Evolutionary conservation across 2,797 vertebrate species (phyloP).

Genomic region (Knipowitschia caucasica): DNA sequence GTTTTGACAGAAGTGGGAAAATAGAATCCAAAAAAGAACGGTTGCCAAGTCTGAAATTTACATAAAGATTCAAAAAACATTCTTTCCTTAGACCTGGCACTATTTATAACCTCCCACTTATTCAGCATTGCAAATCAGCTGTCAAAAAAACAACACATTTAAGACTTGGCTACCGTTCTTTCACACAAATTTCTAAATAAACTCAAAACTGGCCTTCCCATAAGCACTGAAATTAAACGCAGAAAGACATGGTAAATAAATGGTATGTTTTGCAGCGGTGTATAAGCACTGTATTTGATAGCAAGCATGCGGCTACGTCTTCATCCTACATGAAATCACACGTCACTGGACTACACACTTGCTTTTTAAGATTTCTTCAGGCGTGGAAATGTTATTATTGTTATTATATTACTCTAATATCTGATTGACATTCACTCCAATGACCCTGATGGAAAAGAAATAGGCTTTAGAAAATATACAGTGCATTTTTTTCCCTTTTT

Average conservation of each 20-base stretch:
- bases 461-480: constrained; percentile 84
- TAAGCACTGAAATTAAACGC: constrained; percentile 44
- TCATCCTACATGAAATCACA: constrained; percentile 79
- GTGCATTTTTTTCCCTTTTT: constrained; percentile 71
- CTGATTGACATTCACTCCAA: constrained; percentile 75
- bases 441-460: constrained; percentile 80
- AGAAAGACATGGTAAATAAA: constrained; percentile 41
- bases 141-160: constrained; percentile 28
- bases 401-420: constrained; percentile 69
- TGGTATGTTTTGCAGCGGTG: constrained; percentile 41
- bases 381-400: constrained; percentile 71
- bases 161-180: constrained; percentile 65
- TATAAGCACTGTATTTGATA: constrained; percentile 69
- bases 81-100: constrained; percentile 46
- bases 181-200: constrained; percentile 32
- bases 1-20: constrained; percentile 59
- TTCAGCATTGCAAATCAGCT: constrained; percentile 26
- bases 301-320: constrained; percentile 81
- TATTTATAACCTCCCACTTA: constrained; percentile 41
- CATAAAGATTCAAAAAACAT: constrained; percentile 45
- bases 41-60: constrained; percentile 59
- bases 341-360: constrained; percentile 78
- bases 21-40: constrained; percentile 52
- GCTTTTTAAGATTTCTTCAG: constrained; percentile 70
- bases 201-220: constrained; percentile 46